Evolutionary conservation across 1,140 invertebrate genomes (phyloP).

Genomic region (Polypedilum pembai): DNA sequence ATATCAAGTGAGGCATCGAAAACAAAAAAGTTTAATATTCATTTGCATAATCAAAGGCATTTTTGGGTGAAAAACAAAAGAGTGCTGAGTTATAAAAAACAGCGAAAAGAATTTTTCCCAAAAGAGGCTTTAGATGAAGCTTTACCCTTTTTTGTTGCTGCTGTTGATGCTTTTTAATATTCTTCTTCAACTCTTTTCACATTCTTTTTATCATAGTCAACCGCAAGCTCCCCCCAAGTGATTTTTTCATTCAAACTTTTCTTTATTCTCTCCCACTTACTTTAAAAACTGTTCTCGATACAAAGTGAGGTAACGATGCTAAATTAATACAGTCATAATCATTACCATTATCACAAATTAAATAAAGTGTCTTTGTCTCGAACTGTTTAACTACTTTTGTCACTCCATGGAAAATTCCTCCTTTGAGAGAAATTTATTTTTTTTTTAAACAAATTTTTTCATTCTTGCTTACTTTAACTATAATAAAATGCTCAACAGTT

Average conservation of each 20-base stretch:
- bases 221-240: background rate
- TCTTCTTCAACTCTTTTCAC: background rate
- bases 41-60: background rate
- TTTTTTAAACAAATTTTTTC: too few relatives aligned
- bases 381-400: too few relatives aligned
- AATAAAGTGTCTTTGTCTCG: too few relatives aligned
- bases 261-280: background rate
- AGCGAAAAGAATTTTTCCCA: background rate
- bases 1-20: background rate
- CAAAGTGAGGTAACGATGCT: too few relatives aligned
- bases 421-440: too few relatives aligned
- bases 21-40: background rate
- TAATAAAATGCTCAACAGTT: constrained; percentile 1
- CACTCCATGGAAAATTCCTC: too few relatives aligned
- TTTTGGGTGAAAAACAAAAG: background rate
- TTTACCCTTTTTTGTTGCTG: background rate
- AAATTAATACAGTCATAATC: too few relatives aligned
- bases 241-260: background rate
- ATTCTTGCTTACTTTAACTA: background rate
- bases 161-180: background rate
- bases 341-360: too few relatives aligned
- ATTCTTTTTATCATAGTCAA: background rate
- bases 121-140: background rate
- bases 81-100: background rate
- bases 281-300: background rate